A percentile compares a stretch with the other conserved stretches of the same genome.
phyloP scores from a whole-genome alignment of 2,888 invertebrate species.

The Noctua janthe region DNA sequence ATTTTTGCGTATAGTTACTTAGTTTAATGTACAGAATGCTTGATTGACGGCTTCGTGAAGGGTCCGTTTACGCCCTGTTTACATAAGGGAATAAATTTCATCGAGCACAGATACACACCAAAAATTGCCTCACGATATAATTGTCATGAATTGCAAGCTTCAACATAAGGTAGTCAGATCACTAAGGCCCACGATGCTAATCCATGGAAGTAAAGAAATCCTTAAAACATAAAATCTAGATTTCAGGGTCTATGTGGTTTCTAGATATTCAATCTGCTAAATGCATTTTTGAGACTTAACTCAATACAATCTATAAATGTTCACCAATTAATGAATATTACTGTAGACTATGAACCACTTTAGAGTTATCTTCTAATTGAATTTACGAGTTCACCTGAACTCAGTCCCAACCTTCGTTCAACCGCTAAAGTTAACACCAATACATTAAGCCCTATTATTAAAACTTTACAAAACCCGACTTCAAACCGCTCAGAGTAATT shows the following conservation, averaged over 20 bases:
- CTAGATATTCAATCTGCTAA: background rate
- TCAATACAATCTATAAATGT: background rate
- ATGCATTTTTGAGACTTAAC: too few relatives aligned
- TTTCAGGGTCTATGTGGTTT: background rate
- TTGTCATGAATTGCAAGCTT: background rate
- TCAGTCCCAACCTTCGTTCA: background rate
- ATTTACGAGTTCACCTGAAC: slow-evolving; percentile 31
- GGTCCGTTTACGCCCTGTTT: too few relatives aligned
- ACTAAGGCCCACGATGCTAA: background rate
- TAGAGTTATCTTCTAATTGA: slow-evolving; percentile 10
- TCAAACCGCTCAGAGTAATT: slow-evolving; percentile 43
- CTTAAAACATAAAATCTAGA: background rate
- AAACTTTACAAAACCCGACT: slow-evolving; percentile 35
- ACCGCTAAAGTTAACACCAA: slow-evolving; percentile 15
- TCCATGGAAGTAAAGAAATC: background rate
- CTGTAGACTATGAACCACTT: background rate
- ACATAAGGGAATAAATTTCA: background rate
- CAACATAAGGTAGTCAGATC: background rate
- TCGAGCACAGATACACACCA: background rate
- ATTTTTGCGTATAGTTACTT: too few relatives aligned
- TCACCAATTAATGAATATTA: slow-evolving; percentile 2
- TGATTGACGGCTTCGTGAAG: too few relatives aligned
- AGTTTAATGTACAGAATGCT: too few relatives aligned
- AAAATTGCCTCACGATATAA: background rate
- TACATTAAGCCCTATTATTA: slow-evolving; percentile 35